phyloP scores from a whole-genome alignment of 2,113 vertebrate genomes.

The Dryoscopus gambensis region DNA sequence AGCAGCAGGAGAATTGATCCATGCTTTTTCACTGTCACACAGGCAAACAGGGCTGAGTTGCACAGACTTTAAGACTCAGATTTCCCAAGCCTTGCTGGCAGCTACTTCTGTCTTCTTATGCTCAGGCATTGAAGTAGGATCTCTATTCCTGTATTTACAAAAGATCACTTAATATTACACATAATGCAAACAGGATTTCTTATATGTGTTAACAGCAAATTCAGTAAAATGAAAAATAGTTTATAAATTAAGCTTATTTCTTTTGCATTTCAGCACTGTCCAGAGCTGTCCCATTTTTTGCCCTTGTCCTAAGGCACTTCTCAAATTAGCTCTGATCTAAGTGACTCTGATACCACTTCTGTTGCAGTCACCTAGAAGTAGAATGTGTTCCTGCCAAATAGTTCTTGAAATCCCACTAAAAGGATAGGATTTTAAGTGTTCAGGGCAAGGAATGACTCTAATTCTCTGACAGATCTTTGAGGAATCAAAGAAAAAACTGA shows the following conservation, averaged over 20 bases:
- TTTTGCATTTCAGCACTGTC: not conserved
- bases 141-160: not conserved
- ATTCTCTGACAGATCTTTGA: not conserved
- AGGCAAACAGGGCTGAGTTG: not conserved
- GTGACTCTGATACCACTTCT: not conserved
- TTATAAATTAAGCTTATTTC: not conserved
- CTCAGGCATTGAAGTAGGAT: not conserved
- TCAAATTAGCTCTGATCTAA: conserved; percentile 37
- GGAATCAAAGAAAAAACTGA: not conserved
- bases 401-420: not conserved
- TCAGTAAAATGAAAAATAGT: not conserved
- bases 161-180: not conserved
- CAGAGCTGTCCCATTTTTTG: not conserved
- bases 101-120: not conserved
- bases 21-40: not conserved
- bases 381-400: not conserved
- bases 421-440: not conserved
- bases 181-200: not conserved
- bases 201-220: not conserved
- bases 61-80: not conserved
- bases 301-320: not conserved
- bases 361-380: not conserved
- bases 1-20: not conserved
- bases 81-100: not conserved
- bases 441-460: not conserved